Evolutionary conservation across 2,888 invertebrate species (phyloP), one percentile per base, ranked within the genome.

Genomic region (Cynaeus angustus): DNA sequence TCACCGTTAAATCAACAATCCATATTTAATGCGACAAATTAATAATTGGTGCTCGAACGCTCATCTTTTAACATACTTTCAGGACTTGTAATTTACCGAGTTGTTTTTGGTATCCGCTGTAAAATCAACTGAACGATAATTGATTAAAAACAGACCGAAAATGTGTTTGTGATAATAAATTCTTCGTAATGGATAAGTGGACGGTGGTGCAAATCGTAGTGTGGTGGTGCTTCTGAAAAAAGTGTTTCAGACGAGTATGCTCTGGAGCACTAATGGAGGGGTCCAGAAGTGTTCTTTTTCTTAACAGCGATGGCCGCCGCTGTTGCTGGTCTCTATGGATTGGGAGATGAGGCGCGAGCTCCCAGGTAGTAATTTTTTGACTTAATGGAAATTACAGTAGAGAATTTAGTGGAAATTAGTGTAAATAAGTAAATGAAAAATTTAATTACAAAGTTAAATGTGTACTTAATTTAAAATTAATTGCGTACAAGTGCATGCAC

Each of bases 281-380:
- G 77, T 79, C 78, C 80, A 64, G 67, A 59, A 56, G 61, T 59
- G 37, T 26, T 65, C 50, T 66, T 50, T 10, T 56, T 67, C 70
- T 64, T 79, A 76, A 76, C 77, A 80, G 75, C 75, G 77, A 93
- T 92, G 92, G 93, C 92, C 82, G 93, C 92, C 82, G 92, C 92
- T 76, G 92, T 93, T 83, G 92, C 93, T 80, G 93, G 93, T 82
- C 89, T 93, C 69, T 93, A 93, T 84, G 92, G 93, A 80, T 89
- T 93, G 82, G 92, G 92, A 82, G 93, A 93, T 85, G 93, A 93
- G 83, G 87, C 88, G 82, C 89, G 92, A 61, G 78, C 75, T 73
- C 83, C 83, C 77, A 85, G 84, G 83, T 83, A 81, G 43, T 46
- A 38, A 37, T 37, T 6, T 21, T 21, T 21, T 21, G 4, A 21